phyloP scores from a whole-genome alignment of 2,113 vertebrate species.

The Polypterus senegalus region DNA sequence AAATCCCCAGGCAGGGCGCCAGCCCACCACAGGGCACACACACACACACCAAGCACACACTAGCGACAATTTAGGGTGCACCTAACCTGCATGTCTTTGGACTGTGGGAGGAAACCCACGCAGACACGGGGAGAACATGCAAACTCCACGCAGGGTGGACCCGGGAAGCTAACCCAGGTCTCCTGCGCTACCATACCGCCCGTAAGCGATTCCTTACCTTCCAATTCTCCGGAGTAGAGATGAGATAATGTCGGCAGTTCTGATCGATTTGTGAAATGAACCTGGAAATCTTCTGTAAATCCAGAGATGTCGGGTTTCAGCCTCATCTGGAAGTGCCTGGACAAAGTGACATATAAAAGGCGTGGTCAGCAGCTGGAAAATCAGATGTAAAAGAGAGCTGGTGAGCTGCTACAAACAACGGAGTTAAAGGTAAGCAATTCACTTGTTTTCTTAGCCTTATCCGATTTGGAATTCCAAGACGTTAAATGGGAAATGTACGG shows the following conservation, averaged over 20 bases:
- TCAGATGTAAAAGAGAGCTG: not conserved
- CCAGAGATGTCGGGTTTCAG: constrained; percentile 33
- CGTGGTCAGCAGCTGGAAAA: not conserved
- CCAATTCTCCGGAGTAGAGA: constrained; percentile 49
- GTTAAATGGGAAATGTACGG: not conserved
- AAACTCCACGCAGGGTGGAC: too few species aligned
- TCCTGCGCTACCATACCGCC: too few species aligned
- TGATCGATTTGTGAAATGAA: constrained; percentile 27
- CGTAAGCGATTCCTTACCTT: constrained; percentile 34
- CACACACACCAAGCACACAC: too few species aligned
- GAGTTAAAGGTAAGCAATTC: not conserved
- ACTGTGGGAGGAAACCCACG: too few species aligned
- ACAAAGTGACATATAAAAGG: constrained; percentile 2
- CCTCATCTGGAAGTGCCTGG: constrained; percentile 43
- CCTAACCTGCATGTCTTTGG: too few species aligned
- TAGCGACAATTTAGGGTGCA: too few species aligned
- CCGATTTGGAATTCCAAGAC: not conserved
- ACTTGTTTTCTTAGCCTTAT: not conserved
- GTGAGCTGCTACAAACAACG: too few species aligned
- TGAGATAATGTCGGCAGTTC: constrained; percentile 42
- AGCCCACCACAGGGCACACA: too few species aligned
- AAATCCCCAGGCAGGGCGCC: too few species aligned
- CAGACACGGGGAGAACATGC: too few species aligned
- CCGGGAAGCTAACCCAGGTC: too few species aligned
- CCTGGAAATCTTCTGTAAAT: constrained; percentile 40